Percentiles rank a stretch among this genome's conserved stretches.
phyloP scores from a whole-genome alignment of 2,113 vertebrate genomes.

The Hemiscyllium ocellatum region DNA sequence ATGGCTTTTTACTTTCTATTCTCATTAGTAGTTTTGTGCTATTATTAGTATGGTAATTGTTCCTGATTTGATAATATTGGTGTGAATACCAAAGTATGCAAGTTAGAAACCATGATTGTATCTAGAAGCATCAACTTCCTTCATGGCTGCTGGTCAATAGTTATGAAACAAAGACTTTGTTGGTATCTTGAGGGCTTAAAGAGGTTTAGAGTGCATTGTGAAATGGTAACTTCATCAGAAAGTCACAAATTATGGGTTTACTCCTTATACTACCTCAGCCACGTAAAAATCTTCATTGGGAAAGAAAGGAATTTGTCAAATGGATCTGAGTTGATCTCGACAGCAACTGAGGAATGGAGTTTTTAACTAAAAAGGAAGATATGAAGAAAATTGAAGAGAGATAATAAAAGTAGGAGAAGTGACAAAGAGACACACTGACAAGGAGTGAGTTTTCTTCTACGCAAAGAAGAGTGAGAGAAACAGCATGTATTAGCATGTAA shows the following conservation, averaged over 20 bases:
- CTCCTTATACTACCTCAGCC: neutral
- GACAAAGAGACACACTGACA: too few species aligned
- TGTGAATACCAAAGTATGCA: neutral
- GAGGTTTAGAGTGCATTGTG: neutral
- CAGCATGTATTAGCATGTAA: too few species aligned
- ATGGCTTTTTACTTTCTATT: neutral
- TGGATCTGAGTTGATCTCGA: neutral
- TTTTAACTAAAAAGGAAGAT: neutral
- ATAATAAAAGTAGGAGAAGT: too few species aligned
- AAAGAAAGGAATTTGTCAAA: neutral
- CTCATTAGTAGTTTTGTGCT: neutral
- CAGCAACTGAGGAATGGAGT: neutral
- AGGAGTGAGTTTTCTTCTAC: too few species aligned
- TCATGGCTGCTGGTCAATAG: neutral
- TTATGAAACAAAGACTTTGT: neutral
- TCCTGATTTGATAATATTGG: neutral
- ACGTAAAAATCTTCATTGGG: neutral
- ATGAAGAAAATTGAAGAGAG: too few species aligned
- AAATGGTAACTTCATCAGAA: neutral
- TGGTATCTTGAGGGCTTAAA: neutral
- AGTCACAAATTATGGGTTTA: neutral
- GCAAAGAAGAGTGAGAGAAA: too few species aligned
- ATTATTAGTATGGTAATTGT: neutral
- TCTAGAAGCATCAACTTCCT: neutral
- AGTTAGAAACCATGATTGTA: neutral